phyloP scores from a whole-genome alignment of 2,113 vertebrate genomes.

The Gobio gobio region DNA sequence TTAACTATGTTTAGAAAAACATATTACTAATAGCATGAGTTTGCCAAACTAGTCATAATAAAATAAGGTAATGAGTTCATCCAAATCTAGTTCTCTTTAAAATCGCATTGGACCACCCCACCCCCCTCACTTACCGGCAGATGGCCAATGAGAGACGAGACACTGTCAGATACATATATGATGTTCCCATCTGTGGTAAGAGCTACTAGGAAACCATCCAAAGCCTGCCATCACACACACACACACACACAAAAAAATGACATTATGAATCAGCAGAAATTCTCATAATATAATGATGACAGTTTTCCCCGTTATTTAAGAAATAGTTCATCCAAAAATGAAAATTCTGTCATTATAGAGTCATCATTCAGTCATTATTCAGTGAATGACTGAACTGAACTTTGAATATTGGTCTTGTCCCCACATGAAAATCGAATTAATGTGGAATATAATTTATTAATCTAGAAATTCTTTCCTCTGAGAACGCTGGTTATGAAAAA shows the following conservation, averaged over 20 bases:
- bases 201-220: conserved; percentile 90
- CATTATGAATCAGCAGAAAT: neutral
- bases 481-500: neutral
- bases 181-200: conserved; percentile 92
- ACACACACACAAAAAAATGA: conserved; percentile 28
- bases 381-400: neutral
- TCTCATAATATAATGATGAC: neutral
- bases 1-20: conserved; percentile 31
- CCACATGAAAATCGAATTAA: neutral
- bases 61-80: neutral
- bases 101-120: neutral
- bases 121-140: conserved; percentile 87
- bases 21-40: conserved; percentile 36
- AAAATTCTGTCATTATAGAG: neutral
- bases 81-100: neutral
- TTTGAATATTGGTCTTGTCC: neutral
- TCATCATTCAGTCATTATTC: neutral
- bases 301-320: neutral
- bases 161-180: conserved; percentile 86
- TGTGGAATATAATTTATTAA: neutral
- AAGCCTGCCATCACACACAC: conserved; percentile 75
- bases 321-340: neutral
- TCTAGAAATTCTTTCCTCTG: neutral
- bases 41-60: neutral
- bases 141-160: conserved; percentile 89